Conservation (phyloP, 2,797 vertebrate genomes). For the Nothura maculosa region DNA sequence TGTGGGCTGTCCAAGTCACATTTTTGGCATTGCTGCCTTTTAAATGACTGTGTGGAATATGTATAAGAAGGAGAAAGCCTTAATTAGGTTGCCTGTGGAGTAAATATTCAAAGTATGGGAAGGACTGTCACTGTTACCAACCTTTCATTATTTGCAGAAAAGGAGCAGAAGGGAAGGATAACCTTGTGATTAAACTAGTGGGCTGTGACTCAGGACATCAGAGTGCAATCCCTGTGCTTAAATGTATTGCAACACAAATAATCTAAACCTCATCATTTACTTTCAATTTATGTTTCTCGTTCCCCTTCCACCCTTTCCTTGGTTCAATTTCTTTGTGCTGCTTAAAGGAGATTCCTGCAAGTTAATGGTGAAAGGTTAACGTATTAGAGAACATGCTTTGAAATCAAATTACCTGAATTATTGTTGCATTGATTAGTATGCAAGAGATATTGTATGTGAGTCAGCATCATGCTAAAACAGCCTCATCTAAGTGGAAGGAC, state of each 20-base stretch:
- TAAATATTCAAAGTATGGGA: constrained; percentile 14
- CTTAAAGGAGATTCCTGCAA: neutral
- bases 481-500: constrained; percentile 24
- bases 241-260: constrained; percentile 18
- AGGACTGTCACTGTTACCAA: neutral
- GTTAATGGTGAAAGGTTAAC: constrained; percentile 66
- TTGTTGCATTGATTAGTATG: constrained; percentile 43
- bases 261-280: neutral
- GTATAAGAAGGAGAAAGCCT: neutral
- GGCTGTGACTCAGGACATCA: constrained; percentile 34
- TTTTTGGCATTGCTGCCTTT: neutral
- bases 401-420: constrained; percentile 68
- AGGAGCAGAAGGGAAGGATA: constrained; percentile 10
- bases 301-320: neutral
- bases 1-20: neutral
- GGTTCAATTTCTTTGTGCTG: constrained; percentile 15
- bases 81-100: neutral
- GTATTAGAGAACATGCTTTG: constrained; percentile 23
- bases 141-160: neutral
- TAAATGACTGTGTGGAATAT: neutral
- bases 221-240: constrained; percentile 18
- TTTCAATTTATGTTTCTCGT: neutral
- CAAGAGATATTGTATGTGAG: constrained; percentile 47
- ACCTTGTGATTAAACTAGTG: constrained; percentile 39
- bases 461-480: constrained; percentile 18